phyloP scores from a whole-genome alignment of 37 sponge, comb jelly and placozoan genomes.

The Tethya wilhelma region DNA sequence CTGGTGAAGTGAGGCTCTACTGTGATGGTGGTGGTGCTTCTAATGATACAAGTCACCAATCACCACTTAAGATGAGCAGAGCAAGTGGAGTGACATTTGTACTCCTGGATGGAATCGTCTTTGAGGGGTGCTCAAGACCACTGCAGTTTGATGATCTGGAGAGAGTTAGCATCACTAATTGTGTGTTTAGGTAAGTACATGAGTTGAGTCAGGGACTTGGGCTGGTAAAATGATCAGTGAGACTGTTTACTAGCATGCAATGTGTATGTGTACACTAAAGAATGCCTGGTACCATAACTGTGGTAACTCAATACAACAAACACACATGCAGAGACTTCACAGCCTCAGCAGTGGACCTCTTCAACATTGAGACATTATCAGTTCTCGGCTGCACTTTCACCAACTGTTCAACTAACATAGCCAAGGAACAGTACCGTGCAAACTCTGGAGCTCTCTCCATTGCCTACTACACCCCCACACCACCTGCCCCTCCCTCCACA shows the following conservation, averaged over 20 bases:
- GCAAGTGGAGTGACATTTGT: background rate
- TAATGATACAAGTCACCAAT: too few relatives aligned
- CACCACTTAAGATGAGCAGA: too few relatives aligned
- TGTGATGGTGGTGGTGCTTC: background rate
- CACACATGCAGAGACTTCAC: constrained; percentile 32
- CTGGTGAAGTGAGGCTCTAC: constrained; percentile 4
- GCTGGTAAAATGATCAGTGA: too few relatives aligned
- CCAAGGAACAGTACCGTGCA: constrained; percentile 18
- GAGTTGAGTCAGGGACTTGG: background rate
- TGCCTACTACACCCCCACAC: constrained; percentile 1
- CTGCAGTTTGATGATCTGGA: constrained; percentile 39
- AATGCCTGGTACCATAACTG: too few relatives aligned
- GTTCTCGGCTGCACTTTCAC: constrained; percentile 9
- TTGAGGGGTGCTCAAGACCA: constrained; percentile 28
- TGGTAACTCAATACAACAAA: too few relatives aligned
- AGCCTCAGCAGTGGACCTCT: constrained; percentile 36
- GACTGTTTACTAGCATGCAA: too few relatives aligned
- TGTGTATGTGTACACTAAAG: too few relatives aligned
- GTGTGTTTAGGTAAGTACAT: constrained; percentile 46
- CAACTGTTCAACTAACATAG: constrained; percentile 10
- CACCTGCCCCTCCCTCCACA: background rate
- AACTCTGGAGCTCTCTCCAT: constrained; percentile 54
- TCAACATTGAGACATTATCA: constrained; percentile 14
- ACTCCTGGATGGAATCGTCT: constrained; percentile 11
- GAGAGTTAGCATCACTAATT: constrained; percentile 31